Evolutionary conservation across 2,113 vertebrate genomes (phyloP).

Genomic region (Pristiophorus japonicus): DNA sequence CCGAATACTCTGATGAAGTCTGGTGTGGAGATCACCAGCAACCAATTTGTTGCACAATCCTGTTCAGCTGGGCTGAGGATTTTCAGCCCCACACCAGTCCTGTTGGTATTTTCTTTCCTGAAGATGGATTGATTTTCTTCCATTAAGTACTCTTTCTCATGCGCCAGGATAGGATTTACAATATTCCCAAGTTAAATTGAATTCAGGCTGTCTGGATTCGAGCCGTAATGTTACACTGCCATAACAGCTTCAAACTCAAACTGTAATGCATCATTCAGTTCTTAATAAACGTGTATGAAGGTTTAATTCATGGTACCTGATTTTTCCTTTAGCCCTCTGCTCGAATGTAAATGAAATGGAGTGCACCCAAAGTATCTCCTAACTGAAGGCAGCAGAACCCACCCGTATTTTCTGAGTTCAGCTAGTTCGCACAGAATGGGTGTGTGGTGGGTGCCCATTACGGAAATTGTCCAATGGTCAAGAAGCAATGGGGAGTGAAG

Average conservation of each 20-base stretch:
- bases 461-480: background rate
- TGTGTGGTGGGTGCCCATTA: too few species aligned
- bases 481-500: background rate
- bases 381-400: background rate
- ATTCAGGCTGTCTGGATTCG: too few species aligned
- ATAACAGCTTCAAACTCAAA: background rate
- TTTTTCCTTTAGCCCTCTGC: background rate
- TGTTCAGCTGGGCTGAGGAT: background rate
- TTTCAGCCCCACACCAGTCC: background rate
- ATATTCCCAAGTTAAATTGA: too few species aligned
- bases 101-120: background rate
- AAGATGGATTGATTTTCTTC: background rate
- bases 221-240: too few species aligned
- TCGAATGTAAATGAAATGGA: background rate
- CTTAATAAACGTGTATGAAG: background rate
- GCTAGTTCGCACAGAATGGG: background rate
- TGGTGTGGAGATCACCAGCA: too few species aligned
- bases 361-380: background rate
- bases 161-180: background rate
- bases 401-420: background rate
- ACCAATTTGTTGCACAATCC: background rate
- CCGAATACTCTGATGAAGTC: too few species aligned
- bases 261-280: background rate
- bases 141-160: background rate
- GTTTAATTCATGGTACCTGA: background rate